phyloP scores from a whole-genome alignment of 1,140 invertebrate species.

The Neodiprion lecontei region DNA sequence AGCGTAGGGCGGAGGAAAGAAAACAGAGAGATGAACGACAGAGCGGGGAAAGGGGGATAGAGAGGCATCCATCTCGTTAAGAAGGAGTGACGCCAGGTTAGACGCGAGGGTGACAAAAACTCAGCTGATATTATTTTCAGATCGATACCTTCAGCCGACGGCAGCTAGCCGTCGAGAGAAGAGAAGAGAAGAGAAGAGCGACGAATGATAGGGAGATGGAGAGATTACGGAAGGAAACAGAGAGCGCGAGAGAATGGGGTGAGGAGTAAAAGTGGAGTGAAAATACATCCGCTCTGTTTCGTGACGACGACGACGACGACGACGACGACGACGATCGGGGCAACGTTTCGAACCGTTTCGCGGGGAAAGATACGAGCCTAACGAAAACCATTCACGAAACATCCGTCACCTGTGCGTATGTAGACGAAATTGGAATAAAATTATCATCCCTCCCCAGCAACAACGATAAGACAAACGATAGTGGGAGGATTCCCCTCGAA shows the following conservation, averaged over 20 bases:
- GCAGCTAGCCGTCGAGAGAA: background rate
- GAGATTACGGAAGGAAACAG: background rate
- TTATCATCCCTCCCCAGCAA: too few species aligned
- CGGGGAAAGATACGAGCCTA: background rate
- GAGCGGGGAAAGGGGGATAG: background rate
- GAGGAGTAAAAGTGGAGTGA: background rate
- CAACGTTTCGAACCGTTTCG: background rate
- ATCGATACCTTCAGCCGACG: background rate
- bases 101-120: background rate
- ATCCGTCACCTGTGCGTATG: background rate
- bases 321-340: too few species aligned
- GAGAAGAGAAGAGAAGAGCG: background rate
- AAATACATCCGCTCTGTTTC: background rate
- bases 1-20: slow-evolving; percentile 11
- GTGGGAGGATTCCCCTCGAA: too few species aligned
- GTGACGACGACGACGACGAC: too few species aligned
- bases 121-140: background rate
- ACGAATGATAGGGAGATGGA: background rate
- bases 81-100: background rate
- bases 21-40: slow-evolving; percentile 19
- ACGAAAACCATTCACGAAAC: slow-evolving; percentile 2
- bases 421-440: too few species aligned
- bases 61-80: background rate
- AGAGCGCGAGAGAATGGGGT: background rate
- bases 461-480: too few species aligned